A percentile compares a stretch with the other conserved stretches of the same genome.
These are phyloP conservation scores for Apodemus speciosus DNA, from an alignment of 2,113 vertebrate species.

Conservation along the genomic window DNA sequence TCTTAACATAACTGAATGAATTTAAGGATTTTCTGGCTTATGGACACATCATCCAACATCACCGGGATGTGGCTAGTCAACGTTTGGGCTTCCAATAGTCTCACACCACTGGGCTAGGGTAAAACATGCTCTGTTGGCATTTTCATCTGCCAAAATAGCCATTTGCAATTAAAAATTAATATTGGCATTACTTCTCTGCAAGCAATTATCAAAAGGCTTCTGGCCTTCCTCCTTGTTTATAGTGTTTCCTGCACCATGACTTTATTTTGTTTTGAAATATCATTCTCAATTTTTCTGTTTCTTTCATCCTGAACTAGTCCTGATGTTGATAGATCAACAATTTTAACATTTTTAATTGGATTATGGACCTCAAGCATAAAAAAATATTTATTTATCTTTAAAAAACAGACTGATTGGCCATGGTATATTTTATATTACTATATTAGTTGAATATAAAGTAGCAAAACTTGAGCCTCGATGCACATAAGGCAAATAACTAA, in stretches of 20 bases:
- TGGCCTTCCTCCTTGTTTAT: constrained; percentile 85
- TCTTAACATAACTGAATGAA: neutral
- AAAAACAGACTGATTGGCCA: neutral
- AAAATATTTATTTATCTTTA: neutral
- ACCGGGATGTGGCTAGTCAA: constrained; percentile 57
- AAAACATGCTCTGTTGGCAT: constrained; percentile 80
- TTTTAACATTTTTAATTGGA: constrained; percentile 38
- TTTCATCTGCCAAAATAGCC: constrained; percentile 86
- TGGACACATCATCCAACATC: constrained; percentile 56
- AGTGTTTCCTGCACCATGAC: constrained; percentile 82
- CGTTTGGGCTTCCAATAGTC: constrained; percentile 71
- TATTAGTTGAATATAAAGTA: neutral
- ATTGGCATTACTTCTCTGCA: constrained; percentile 81
- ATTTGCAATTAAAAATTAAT: constrained; percentile 90
- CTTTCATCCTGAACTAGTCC: constrained; percentile 58
- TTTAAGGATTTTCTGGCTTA: neutral
- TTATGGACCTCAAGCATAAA: neutral
- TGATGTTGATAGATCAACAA: constrained; percentile 47
- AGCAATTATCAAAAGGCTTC: constrained; percentile 86
- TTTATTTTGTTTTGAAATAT: constrained; percentile 79
- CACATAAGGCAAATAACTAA: neutral
- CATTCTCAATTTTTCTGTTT: constrained; percentile 73
- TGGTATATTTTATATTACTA: neutral
- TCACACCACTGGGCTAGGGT: constrained; percentile 75
- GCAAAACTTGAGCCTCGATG: neutral